Percentiles rank a stretch among this genome's conserved stretches.
Evolutionary conservation across 2,797 vertebrate genomes (phyloP).

Genomic region (Channallabes apus): DNA sequence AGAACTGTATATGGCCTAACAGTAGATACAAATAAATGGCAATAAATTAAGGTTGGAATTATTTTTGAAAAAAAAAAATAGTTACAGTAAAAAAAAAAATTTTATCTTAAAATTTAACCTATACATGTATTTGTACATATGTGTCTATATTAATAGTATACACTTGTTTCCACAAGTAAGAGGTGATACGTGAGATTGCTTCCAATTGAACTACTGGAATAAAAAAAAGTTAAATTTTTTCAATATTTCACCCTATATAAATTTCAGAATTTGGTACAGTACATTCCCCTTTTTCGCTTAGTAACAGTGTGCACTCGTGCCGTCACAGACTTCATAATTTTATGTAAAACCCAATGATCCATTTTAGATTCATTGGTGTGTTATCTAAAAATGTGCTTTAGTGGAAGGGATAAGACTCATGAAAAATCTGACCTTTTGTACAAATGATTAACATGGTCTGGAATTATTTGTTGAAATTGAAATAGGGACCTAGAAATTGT

Average conservation of each 20-base stretch:
- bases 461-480: neutral
- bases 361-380: neutral
- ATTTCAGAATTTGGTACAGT: neutral
- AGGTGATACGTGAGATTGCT: neutral
- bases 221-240: neutral
- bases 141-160: neutral
- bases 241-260: neutral
- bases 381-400: neutral
- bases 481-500: neutral
- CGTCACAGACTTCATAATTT: neutral
- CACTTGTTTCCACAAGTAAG: neutral
- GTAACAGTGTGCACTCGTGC: neutral
- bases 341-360: neutral
- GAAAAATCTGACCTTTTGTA: neutral
- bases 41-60: neutral
- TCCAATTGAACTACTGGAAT: neutral
- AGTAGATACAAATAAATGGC: neutral
- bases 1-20: neutral
- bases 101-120: no score
- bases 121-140: no score
- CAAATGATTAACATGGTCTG: neutral
- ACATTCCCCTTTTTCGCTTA: neutral
- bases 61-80: neutral
- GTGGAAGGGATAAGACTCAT: neutral
- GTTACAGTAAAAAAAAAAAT: no score